Percentiles rank a stretch among this genome's conserved stretches.
These are phyloP conservation scores for Sardinella longiceps DNA, from an alignment of 2,797 vertebrate species.

Conservation along the genomic window DNA sequence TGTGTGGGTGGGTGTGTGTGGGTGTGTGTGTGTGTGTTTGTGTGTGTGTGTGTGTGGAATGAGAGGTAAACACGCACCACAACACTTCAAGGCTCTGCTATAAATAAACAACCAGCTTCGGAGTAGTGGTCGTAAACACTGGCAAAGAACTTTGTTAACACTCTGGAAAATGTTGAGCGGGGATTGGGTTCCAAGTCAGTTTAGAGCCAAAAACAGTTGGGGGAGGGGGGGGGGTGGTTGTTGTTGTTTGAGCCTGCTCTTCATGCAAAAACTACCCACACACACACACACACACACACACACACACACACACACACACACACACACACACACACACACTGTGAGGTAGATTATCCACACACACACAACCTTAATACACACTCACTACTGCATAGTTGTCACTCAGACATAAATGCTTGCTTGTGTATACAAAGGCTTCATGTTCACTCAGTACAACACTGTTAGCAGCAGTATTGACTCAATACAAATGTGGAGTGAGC, in stretches of 20 bases:
- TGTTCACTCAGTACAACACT: neutral
- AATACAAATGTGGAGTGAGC: neutral
- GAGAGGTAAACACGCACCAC: neutral
- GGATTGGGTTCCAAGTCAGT: neutral
- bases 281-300: neutral
- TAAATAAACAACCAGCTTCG: neutral
- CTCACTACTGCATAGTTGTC: neutral
- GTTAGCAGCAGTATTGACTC: neutral
- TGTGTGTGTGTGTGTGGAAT: neutral
- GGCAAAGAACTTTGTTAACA: slow-evolving; percentile 14
- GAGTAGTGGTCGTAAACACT: slow-evolving; percentile 9
- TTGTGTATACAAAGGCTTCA: neutral
- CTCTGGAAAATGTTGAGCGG: neutral
- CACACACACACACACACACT: neutral
- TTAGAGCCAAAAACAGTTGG: neutral
- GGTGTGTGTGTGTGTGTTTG: neutral
- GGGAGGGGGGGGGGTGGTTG: neutral
- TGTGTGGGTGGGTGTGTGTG: neutral
- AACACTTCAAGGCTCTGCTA: slow-evolving; percentile 16
- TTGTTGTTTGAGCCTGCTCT: neutral
- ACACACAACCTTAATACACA: neutral
- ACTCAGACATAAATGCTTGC: neutral
- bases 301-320: neutral
- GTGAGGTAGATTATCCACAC: neutral
- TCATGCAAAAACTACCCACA: neutral